Evolutionary conservation across 1,140 invertebrate species (phyloP), one percentile per base, ranked within the genome.

Genomic region (Zaprionus inermis): DNA sequence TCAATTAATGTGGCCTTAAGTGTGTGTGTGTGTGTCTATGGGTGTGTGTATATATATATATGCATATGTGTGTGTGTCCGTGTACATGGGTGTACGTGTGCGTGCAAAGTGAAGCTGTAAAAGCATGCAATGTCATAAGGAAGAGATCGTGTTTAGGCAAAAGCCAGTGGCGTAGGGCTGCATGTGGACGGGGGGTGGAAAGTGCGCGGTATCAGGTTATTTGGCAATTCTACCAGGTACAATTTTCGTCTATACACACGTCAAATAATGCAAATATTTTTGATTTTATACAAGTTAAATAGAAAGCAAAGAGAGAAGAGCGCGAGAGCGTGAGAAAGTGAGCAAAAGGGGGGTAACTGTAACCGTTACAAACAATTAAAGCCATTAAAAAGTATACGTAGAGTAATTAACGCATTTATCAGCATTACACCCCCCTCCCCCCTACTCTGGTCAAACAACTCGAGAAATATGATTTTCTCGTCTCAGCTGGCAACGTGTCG

Each of bases 1-100:
- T 86, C 82, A 86, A 86, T 86, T 86, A 86, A 86, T 86, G 82
- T 86, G 77, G 76, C 82, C 69, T 79, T 88, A 79, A 77, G 72
- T 67, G 54, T 34, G 63, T 67, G 44, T 61, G 52, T 55, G 44
- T 61, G 36, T 64, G 12, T 32, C 5, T 32, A 6, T 67, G 18
- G 51, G 32, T 46, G 16, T 32, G 56, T 55, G 61, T 63, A 49
- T 38, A 54, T 55, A 55, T 52, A 46, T 36, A 63, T 67, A 64
- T 28, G 22, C 4, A 4, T 24, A 4, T 4, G 4, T 24, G 22
- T 24, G 22, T 24, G 22, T 24, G 22, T 70, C 36, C 44, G 49
- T 49, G 56, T 36, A 57, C 54, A 44, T 63, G 32, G 46, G 64
- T 52, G 66, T 63, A 49, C 32, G 63, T 55, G 58, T 52, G 52